A percentile compares a stretch with the other conserved stretches of the same genome.
These are phyloP conservation scores for Epsilonema sp. DNA, from an alignment of 2,888 invertebrate species.

Conservation along the genomic window DNA sequence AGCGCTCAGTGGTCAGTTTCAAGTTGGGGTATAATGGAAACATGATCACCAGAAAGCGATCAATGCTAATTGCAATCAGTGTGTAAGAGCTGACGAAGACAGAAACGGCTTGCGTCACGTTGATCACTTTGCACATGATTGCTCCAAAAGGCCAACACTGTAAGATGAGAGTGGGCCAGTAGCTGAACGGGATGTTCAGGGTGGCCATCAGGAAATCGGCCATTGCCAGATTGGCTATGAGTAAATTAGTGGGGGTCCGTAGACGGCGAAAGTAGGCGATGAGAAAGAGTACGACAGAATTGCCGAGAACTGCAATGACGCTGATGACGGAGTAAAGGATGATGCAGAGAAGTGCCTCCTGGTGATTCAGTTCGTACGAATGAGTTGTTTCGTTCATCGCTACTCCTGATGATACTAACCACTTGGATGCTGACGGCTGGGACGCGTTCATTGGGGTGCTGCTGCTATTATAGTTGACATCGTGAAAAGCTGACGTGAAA, in stretches of 20 bases:
- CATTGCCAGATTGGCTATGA: conserved; percentile 32
- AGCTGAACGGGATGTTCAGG: conserved; percentile 34
- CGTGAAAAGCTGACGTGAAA: too few relatives aligned
- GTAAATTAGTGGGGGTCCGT: conserved; percentile 33
- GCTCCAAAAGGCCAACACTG: conserved; percentile 34
- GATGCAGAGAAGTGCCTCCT: too few relatives aligned
- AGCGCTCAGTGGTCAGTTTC: neutral
- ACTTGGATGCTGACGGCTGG: too few relatives aligned
- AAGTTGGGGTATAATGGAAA: conserved; percentile 20
- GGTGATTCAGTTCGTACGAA: too few relatives aligned
- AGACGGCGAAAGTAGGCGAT: conserved; percentile 21
- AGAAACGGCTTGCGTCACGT: conserved; percentile 31
- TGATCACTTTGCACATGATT: conserved; percentile 30
- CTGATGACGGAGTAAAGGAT: neutral
- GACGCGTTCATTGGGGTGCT: too few relatives aligned
- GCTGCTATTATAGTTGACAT: too few relatives aligned
- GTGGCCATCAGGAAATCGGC: conserved; percentile 34
- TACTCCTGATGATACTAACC: too few relatives aligned
- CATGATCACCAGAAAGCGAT: conserved; percentile 26
- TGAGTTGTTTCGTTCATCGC: too few relatives aligned
- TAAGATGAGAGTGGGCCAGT: conserved; percentile 32
- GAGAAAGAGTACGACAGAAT: conserved; percentile 22
- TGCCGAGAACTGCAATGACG: conserved; percentile 12
- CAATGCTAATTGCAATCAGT: conserved; percentile 32
- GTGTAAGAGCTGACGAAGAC: conserved; percentile 35